Conservation (phyloP, 2,888 invertebrate species). For the Ceratothoa steindachneri region DNA sequence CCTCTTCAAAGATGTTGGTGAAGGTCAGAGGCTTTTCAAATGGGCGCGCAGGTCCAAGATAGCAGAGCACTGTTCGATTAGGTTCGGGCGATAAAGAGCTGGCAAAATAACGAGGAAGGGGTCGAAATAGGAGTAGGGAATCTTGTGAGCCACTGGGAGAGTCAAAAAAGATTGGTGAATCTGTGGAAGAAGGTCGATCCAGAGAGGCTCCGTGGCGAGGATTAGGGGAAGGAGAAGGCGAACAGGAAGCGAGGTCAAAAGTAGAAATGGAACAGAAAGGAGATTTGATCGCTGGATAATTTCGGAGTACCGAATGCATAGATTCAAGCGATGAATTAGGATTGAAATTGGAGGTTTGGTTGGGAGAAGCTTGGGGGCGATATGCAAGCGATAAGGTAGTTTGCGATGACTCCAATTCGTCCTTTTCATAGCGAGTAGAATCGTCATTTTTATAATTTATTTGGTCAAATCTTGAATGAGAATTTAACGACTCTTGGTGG, state of each 20-base stretch:
- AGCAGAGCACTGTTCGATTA: slow-evolving; percentile 31
- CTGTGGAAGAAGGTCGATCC: slow-evolving; percentile 43
- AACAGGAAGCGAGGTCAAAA: slow-evolving; percentile 31
- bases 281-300: slow-evolving; percentile 31
- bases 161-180: slow-evolving; percentile 38
- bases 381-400: not conserved
- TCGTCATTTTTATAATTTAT: not conserved
- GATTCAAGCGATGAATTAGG: slow-evolving; percentile 36
- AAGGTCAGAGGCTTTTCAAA: slow-evolving; percentile 24
- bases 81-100: slow-evolving; percentile 34
- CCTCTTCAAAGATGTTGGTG: slow-evolving; percentile 28
- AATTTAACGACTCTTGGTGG: not conserved
- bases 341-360: slow-evolving; percentile 2
- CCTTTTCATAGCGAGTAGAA: not conserved
- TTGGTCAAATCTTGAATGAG: not conserved
- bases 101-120: slow-evolving; percentile 35
- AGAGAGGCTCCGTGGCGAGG: slow-evolving; percentile 1
- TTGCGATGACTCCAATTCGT: not conserved
- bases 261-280: slow-evolving; percentile 37
- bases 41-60: slow-evolving; percentile 37
- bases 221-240: slow-evolving; percentile 24
- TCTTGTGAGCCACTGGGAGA: slow-evolving; percentile 20
- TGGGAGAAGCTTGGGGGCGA: slow-evolving; percentile 19
- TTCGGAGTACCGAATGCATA: slow-evolving; percentile 27
- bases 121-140: slow-evolving; percentile 33